These are phyloP conservation scores for Hyles vespertilio DNA, from an alignment of 1,140 invertebrate genomes.

Conservation along the genomic window DNA sequence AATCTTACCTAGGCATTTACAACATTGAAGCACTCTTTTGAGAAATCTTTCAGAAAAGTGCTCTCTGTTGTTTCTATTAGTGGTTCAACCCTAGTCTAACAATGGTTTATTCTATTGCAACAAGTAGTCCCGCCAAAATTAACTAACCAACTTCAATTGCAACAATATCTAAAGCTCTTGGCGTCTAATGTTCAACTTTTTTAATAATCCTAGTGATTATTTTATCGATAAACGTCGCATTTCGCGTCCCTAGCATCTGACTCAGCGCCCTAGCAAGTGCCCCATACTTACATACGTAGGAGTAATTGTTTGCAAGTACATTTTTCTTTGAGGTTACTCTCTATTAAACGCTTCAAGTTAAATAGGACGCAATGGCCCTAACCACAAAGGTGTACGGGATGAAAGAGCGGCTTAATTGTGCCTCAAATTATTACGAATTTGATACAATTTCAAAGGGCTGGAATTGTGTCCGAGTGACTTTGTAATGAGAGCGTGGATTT, in stretches of 20 bases:
- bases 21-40: no score
- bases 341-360: conserved; percentile 70
- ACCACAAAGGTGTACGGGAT: conserved; percentile 65
- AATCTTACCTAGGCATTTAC: no score
- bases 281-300: conserved; percentile 69
- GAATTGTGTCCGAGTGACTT: conserved; percentile 32
- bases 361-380: conserved; percentile 64
- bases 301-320: conserved; percentile 73
- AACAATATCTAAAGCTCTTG: no score
- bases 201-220: no score
- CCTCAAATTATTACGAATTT: conserved; percentile 73
- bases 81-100: no score
- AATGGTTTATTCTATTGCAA: no score
- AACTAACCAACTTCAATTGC: no score
- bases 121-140: no score
- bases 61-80: no score
- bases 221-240: conserved; percentile 16
- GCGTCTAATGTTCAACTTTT: no score
- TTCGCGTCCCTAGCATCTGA: conserved; percentile 43
- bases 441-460: conserved; percentile 61
- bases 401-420: conserved; percentile 67
- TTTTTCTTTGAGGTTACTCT: conserved; percentile 75
- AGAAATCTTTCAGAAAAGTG: no score
- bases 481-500: not conserved
- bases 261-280: conserved; percentile 58